Conservation (phyloP, 37 sponge, comb jelly and placozoan species). For the Eunapius fragilis region DNA sequence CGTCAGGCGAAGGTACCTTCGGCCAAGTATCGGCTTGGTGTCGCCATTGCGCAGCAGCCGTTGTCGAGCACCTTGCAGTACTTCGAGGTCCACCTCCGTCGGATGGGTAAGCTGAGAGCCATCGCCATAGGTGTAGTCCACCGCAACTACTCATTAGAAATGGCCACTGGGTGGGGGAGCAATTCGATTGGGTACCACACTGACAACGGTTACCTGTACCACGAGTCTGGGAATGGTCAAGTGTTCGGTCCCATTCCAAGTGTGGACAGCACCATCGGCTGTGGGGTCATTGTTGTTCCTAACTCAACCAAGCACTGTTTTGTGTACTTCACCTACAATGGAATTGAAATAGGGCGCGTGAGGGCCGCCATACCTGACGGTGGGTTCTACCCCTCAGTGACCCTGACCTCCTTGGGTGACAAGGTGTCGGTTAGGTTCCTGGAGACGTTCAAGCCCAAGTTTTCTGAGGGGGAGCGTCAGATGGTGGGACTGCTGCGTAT, state of each 20-base stretch:
- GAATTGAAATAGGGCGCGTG: slow-evolving; percentile 46
- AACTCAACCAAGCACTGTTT: slow-evolving; percentile 34
- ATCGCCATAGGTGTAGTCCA: slow-evolving; percentile 64
- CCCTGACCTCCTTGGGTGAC: slow-evolving; percentile 25
- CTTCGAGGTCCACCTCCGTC: slow-evolving; percentile 54
- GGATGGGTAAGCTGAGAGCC: slow-evolving; percentile 10
- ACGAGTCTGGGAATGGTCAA: slow-evolving; percentile 33
- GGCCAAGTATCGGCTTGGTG: background rate
- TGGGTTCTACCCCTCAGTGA: slow-evolving; percentile 52
- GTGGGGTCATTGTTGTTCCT: slow-evolving; percentile 34
- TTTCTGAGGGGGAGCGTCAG: background rate
- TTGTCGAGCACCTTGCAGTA: slow-evolving; percentile 59
- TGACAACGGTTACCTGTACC: slow-evolving; percentile 54
- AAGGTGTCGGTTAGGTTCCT: slow-evolving; percentile 30
- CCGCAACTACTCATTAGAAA: slow-evolving; percentile 27
- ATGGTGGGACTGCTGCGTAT: slow-evolving; percentile 60
- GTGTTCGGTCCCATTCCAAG: slow-evolving; percentile 55
- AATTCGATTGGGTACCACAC: slow-evolving; percentile 68
- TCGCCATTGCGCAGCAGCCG: slow-evolving; percentile 27
- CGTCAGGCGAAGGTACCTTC: background rate
- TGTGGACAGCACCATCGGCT: slow-evolving; percentile 53
- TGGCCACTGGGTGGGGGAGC: slow-evolving; percentile 34
- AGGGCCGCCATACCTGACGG: slow-evolving; percentile 8
- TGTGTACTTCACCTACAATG: slow-evolving; percentile 77
- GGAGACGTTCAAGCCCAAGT: slow-evolving; percentile 45